phyloP scores from a whole-genome alignment of 2,888 invertebrate species.

The Masnerella sp. region DNA sequence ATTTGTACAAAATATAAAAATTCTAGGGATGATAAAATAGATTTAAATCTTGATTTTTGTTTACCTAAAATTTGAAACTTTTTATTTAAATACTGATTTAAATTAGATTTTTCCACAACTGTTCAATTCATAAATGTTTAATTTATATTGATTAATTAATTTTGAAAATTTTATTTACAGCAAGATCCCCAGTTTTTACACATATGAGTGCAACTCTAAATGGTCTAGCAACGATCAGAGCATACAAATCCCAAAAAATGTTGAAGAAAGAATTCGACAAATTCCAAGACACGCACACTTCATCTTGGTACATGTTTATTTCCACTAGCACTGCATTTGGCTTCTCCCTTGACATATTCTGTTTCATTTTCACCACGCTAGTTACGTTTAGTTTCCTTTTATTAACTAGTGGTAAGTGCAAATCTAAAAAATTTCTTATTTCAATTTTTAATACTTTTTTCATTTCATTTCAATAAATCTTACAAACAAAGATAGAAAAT shows the following conservation, averaged over 20 bases:
- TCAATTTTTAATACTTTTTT: too few species aligned
- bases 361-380: slow-evolving; percentile 82
- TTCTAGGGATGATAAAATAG: too few species aligned
- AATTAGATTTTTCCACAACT: too few species aligned
- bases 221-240: slow-evolving; percentile 87
- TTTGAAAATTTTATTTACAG: slow-evolving; percentile 76
- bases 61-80: too few species aligned
- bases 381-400: slow-evolving; percentile 83
- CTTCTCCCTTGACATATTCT: slow-evolving; percentile 82
- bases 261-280: slow-evolving; percentile 82
- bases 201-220: slow-evolving; percentile 86
- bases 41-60: too few species aligned
- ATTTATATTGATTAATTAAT: not conserved
- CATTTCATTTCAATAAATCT: too few species aligned
- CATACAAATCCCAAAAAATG: slow-evolving; percentile 82
- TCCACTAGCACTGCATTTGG: slow-evolving; percentile 76
- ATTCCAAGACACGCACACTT: slow-evolving; percentile 79
- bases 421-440: not conserved
- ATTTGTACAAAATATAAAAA: too few species aligned
- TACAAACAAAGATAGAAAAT: too few species aligned
- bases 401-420: slow-evolving; percentile 67
- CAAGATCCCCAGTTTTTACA: slow-evolving; percentile 88
- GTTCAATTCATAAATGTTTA: not conserved
- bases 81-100: too few species aligned
- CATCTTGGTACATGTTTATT: slow-evolving; percentile 78